These are phyloP conservation scores for Gallinago media DNA, from an alignment of 2,113 vertebrate species.

Conservation along the genomic window DNA sequence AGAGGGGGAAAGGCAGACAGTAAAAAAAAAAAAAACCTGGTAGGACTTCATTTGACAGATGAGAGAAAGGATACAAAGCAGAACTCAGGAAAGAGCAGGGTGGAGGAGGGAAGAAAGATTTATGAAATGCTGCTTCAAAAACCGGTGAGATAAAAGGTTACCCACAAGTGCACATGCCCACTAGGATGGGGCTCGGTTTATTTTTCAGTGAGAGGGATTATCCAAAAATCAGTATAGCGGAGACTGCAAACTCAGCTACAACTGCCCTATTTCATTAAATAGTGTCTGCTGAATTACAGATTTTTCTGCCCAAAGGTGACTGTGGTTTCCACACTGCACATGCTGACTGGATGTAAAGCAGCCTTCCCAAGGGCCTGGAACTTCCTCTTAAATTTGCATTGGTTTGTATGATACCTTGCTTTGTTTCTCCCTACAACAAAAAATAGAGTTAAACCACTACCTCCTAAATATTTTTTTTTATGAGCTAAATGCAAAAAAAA, in stretches of 20 bases:
- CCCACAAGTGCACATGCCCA: not conserved
- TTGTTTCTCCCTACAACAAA: not conserved
- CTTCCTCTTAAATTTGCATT: not conserved
- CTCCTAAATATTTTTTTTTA: not conserved
- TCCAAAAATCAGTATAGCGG: not conserved
- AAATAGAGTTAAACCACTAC: not conserved
- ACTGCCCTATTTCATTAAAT: not conserved
- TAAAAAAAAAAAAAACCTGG: not conserved
- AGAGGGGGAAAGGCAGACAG: not conserved
- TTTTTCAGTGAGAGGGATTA: not conserved
- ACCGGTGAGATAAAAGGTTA: not conserved
- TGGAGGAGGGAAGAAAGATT: not conserved
- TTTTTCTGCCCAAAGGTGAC: not conserved
- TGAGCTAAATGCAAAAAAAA: not conserved
- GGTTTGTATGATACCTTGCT: not conserved
- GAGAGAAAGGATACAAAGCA: conserved; percentile 5
- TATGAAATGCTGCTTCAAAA: not conserved
- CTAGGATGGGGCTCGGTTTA: not conserved
- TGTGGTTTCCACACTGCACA: not conserved
- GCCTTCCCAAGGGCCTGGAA: not conserved
- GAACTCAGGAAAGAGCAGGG: conserved; percentile 3
- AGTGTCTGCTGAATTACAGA: not conserved
- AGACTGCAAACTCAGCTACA: not conserved
- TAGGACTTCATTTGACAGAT: not conserved
- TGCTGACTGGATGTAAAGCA: not conserved